Conservation (phyloP, 2,797 vertebrate genomes). For the Galagoides demidoff region DNA sequence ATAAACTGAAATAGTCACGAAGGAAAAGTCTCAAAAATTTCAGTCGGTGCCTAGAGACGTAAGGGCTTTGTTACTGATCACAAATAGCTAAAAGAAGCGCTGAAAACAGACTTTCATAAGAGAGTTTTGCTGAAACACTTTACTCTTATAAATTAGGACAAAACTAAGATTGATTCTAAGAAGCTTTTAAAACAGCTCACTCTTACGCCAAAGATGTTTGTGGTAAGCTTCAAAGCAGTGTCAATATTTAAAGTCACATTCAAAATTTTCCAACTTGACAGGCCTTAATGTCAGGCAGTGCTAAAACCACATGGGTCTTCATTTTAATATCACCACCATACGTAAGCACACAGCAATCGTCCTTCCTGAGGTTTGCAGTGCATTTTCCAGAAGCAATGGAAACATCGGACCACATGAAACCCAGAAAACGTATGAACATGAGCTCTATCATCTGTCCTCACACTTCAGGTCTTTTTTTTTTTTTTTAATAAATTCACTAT, state of each 20-base stretch:
- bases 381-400: background rate
- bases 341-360: background rate
- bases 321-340: background rate
- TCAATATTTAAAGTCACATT: background rate
- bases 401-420: background rate
- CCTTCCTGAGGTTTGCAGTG: background rate
- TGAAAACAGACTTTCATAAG: background rate
- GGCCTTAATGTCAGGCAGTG: background rate
- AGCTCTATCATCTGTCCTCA: background rate
- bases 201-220: background rate
- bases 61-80: background rate
- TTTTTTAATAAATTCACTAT: background rate
- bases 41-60: background rate
- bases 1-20: slow-evolving; percentile 19
- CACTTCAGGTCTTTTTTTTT: background rate
- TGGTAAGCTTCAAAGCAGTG: background rate
- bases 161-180: background rate
- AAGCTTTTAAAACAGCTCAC: background rate
- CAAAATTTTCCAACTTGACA: background rate
- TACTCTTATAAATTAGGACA: background rate
- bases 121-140: background rate
- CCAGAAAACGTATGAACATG: background rate
- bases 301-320: background rate
- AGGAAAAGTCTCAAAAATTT: slow-evolving; percentile 9
- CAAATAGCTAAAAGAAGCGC: background rate